phyloP scores from a whole-genome alignment of 2,113 vertebrate species.

The Clarias gariepinus region DNA sequence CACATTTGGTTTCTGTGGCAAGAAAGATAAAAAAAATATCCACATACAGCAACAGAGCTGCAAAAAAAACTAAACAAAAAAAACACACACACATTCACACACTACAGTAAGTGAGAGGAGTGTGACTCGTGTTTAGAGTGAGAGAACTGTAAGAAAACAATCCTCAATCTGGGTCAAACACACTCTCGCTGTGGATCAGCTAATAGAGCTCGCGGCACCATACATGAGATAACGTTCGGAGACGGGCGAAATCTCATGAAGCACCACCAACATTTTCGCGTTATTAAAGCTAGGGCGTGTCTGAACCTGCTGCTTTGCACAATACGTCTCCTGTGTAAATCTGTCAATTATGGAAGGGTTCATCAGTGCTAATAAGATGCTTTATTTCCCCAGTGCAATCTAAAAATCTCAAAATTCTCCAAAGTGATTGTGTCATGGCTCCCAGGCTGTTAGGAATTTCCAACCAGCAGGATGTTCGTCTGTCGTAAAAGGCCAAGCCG shows the following conservation, averaged over 20 bases:
- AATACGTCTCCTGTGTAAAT: background rate
- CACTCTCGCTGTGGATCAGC: background rate
- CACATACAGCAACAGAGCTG: background rate
- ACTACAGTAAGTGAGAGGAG: background rate
- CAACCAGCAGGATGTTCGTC: conserved; percentile 14
- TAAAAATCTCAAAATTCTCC: background rate
- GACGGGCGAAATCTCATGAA: background rate
- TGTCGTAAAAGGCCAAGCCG: conserved; percentile 7
- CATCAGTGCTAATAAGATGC: conserved; percentile 31
- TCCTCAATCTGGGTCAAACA: conserved; percentile 16
- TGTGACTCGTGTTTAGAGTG: background rate
- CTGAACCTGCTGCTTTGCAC: background rate
- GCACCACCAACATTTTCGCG: background rate
- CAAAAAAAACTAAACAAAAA: background rate
- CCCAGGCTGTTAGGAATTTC: conserved; percentile 6
- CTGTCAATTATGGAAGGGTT: background rate
- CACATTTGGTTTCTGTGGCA: background rate
- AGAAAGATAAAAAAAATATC: background rate
- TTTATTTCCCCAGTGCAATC: conserved; percentile 11
- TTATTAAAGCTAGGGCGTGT: conserved; percentile 13
- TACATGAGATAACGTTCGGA: conserved; percentile 5
- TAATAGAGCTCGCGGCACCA: background rate
- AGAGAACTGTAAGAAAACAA: background rate
- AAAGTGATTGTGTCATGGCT: background rate
- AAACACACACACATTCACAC: background rate